A percentile compares a stretch with the other conserved stretches of the same genome.
Conservation (phyloP, 2,797 vertebrate genomes). For the Huso huso region DNA sequence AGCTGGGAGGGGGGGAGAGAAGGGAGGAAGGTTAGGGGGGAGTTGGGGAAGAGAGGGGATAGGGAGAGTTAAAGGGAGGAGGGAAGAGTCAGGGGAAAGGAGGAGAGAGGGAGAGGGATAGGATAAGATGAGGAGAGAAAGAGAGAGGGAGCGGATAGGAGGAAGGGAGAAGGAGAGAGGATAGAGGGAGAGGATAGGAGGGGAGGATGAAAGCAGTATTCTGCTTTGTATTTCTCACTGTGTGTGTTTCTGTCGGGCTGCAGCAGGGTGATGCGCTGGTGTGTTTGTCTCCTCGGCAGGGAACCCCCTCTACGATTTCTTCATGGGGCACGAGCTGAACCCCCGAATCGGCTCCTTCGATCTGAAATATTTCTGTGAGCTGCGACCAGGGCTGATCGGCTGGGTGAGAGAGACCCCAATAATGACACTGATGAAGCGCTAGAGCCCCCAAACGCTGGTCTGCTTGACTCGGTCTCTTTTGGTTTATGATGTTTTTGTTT, state of each 20-base stretch:
- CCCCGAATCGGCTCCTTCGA: constrained; percentile 76
- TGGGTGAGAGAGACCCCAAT: constrained; percentile 64
- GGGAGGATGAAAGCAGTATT: neutral
- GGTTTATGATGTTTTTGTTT: neutral
- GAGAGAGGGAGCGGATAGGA: too few relatives aligned
- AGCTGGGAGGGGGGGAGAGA: neutral
- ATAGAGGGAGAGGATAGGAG: too few relatives aligned
- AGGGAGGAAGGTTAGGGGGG: too few relatives aligned
- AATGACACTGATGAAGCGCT: too few relatives aligned
- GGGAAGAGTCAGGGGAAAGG: too few relatives aligned
- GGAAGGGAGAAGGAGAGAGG: too few relatives aligned
- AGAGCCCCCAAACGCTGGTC: too few relatives aligned
- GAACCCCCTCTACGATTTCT: constrained; percentile 80
- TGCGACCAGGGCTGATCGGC: constrained; percentile 81
- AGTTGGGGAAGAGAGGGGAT: too few relatives aligned
- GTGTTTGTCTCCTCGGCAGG: constrained; percentile 42
- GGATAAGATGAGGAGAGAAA: too few relatives aligned
- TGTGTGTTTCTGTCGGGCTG: neutral
- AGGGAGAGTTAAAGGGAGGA: neutral
- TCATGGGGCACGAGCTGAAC: constrained; percentile 83
- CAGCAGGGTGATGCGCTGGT: too few relatives aligned
- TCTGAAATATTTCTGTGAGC: constrained; percentile 85
- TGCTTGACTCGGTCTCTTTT: too few relatives aligned
- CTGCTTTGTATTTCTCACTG: neutral
- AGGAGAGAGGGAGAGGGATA: too few relatives aligned